Conservation (phyloP, 1,140 invertebrate genomes). For the Drosophila sproati region DNA sequence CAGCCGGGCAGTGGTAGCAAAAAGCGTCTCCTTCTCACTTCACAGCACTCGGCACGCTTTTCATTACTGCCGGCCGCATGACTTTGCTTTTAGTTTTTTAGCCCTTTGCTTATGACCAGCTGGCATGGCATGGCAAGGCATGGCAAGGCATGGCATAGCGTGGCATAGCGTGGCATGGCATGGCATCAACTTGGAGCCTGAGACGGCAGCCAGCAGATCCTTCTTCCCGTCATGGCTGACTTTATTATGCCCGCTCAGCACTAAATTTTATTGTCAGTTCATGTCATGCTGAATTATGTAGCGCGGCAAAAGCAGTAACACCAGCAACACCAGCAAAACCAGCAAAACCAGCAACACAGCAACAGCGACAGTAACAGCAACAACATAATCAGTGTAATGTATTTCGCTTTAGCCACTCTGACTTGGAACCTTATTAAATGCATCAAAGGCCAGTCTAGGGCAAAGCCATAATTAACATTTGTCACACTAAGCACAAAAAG, state of each 20-base stretch:
- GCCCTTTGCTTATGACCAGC: conserved; percentile 63
- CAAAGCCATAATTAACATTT: conserved; percentile 75
- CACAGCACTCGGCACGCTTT: conserved; percentile 45
- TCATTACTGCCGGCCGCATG: conserved; percentile 79
- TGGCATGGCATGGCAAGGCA: conserved; percentile 27
- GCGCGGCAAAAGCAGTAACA: conserved; percentile 51
- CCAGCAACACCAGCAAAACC: conserved; percentile 11
- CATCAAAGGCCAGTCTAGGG: conserved; percentile 46
- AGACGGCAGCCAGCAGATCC: conserved; percentile 6
- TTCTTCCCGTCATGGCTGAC: conserved; percentile 49
- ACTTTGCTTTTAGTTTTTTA: conserved; percentile 80
- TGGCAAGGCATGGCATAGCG: too few relatives aligned
- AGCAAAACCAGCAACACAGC: too few relatives aligned
- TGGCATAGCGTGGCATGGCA: too few relatives aligned
- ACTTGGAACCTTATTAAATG: conserved; percentile 63
- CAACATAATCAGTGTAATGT: conserved; percentile 76
- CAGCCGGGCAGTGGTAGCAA: conserved; percentile 54
- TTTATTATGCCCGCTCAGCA: conserved; percentile 84
- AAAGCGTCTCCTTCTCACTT: conserved; percentile 15
- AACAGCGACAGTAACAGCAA: neutral
- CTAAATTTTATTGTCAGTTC: conserved; percentile 84
- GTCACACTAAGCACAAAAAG: conserved; percentile 65
- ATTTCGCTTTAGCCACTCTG: conserved; percentile 61
- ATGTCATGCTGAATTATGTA: conserved; percentile 83
- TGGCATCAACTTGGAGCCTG: conserved; percentile 21